Base-by-base conservation (phyloP, 92 coral and sea anemone species). In the Micromussa lordhowensis region DNA sequence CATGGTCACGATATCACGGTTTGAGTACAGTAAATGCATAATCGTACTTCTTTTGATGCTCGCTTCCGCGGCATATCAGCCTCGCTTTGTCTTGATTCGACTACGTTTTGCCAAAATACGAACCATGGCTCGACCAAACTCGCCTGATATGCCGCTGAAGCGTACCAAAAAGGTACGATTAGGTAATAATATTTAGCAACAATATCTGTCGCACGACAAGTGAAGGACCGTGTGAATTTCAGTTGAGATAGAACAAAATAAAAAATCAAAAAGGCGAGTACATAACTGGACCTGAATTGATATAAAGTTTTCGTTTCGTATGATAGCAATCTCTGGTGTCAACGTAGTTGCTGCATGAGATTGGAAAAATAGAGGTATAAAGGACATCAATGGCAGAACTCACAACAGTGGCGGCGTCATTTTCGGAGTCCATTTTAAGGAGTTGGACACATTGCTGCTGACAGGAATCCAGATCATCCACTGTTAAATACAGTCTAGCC, bases 341-440 rank as follows among this genome's bases (percentile, higher is more conserved):
- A 66, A 28, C 10, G 70, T 10, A 9, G 17, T 66, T 26, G 18
- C 29, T 66, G 31, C 12, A 66, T 18, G 66, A 59, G n/a, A 28
- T 0, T 22, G 28, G 68, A 14, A 40, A 36, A 21, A 18, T 24
- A 40, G 35, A 40, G 51, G 30, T 58, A 40, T 2, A 14, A 24
- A 58, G 68, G 1, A 58, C 2, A 3, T 9, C 55, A 82, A 30
- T 4, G 44, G 18, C 29, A 31, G 31, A 35, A 85, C 96, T 89
- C 87, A 97, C 99, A 87, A 97, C 97, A 51, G 98, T 96, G 48
- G 99, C 99, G 28, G 95, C 89, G 86, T 97, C 99, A 82, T 96
- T 97, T 21, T 96, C 98, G 7, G 91, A 89, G 92, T 97, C 99
- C 96, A 94, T 94, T 90, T 97, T 94, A 19, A 97, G 88, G 73